Base-by-base conservation (phyloP, 2,888 invertebrate genomes). In the Drosophila peninsularis region DNA sequence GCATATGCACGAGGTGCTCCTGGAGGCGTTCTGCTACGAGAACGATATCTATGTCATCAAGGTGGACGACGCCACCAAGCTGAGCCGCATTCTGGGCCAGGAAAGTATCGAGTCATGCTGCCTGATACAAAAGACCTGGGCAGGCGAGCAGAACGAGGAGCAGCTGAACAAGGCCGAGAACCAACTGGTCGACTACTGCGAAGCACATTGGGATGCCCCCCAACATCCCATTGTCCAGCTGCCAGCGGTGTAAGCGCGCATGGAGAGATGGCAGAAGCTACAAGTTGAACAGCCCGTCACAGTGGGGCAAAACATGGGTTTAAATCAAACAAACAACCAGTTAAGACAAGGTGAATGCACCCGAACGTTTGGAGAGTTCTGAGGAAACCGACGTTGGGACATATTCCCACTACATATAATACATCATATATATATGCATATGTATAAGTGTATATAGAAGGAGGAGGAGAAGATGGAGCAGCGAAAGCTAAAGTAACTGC, bases 11-110 rank as follows among this genome's bases (percentile, higher is more conserved):
- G 95, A 95, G 89, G 96, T 96, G 6, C 93, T 96, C 0, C 92
- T 96, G 36, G 96, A 96, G 88, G 96, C 96, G 0, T 96, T 96
- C 91, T 96, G 96, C 91, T 95, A 94, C 41, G 96, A 96, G 91
- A 96, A 96, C 72, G 96, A 95, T 78, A 96, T 96, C 87, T 95
- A 95, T 84, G 95, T 96, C 57, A 94, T 96, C 75, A 95, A 96
- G 93, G 95, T 94, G 52, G 94, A 94, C 78, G 93, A 93, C 70
- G 92, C 93, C 49, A 92, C 93, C 80, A 94, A 93, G 84, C 74
- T 93, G 45, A 92, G 92, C 75, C 90, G 92, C 27, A 92, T 93
- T 76, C 92, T 94, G 93, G 62, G 94, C 93, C 82, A 93, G 92
- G 75, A 94, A 93, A 91, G 88, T 94, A 91, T 93, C 93, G 92